Evolutionary conservation across 2,888 invertebrate species (phyloP).

Genomic region (Eilema griseolum): DNA sequence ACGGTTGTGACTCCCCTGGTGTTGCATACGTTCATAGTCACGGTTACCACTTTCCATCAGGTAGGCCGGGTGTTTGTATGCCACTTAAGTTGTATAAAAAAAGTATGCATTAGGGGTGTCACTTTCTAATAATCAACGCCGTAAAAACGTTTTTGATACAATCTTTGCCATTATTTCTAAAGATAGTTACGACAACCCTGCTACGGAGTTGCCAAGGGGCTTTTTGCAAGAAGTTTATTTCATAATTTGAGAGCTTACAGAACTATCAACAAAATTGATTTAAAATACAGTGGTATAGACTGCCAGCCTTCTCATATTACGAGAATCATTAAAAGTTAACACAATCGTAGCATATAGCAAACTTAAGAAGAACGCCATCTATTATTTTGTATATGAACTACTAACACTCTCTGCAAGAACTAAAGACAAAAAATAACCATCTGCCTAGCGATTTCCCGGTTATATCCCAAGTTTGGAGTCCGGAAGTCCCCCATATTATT

Average conservation of each 20-base stretch:
- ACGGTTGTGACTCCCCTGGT: too few species aligned
- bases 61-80: too few species aligned
- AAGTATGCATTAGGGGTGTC: not conserved
- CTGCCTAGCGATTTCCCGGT: too few species aligned
- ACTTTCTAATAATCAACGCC: not conserved
- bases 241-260: not conserved
- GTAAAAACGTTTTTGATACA: not conserved
- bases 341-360: not conserved
- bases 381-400: not conserved
- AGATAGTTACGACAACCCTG: not conserved
- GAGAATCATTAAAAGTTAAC: not conserved
- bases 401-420: not conserved
- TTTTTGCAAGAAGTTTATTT: not conserved
- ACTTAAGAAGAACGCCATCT: conserved; percentile 7
- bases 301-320: not conserved
- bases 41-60: too few species aligned
- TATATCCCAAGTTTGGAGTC: too few species aligned
- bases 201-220: not conserved
- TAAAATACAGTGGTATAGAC: not conserved
- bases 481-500: too few species aligned
- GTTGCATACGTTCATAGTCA: too few species aligned
- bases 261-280: not conserved
- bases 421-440: not conserved
- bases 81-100: too few species aligned
- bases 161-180: not conserved